phyloP scores from a whole-genome alignment of 2,888 invertebrate genomes.

The Drosophila prostipennis region DNA sequence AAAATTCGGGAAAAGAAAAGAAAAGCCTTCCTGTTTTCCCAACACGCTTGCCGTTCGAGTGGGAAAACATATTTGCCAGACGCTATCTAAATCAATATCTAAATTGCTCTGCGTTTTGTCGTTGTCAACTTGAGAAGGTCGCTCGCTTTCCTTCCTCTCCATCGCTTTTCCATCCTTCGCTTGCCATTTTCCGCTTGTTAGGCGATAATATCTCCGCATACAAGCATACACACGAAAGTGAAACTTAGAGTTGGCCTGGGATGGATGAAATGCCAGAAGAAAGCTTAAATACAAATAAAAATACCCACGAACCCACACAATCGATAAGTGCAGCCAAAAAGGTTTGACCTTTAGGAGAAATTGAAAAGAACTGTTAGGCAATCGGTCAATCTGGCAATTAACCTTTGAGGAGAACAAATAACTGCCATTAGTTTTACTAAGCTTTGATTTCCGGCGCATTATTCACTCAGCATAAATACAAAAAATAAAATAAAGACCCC shows the following conservation, averaged over 20 bases:
- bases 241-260: slow-evolving; percentile 18
- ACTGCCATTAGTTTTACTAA: not conserved
- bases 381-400: slow-evolving; percentile 23
- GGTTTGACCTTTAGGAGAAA: slow-evolving; percentile 22
- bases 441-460: not conserved
- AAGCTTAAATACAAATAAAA: slow-evolving; percentile 13
- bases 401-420: slow-evolving; percentile 6
- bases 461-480: slow-evolving; percentile 13
- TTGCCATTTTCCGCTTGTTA: slow-evolving; percentile 62
- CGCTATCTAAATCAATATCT: slow-evolving; percentile 70
- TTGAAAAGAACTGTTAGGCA: slow-evolving; percentile 11
- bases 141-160: not conserved
- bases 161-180: slow-evolving; percentile 26
- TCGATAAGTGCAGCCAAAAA: slow-evolving; percentile 6
- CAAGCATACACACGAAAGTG: not conserved
- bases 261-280: not conserved
- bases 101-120: slow-evolving; percentile 59
- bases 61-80: slow-evolving; percentile 41
- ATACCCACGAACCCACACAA: too few species aligned
- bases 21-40: not conserved
- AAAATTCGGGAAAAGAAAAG: not conserved
- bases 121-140: slow-evolving; percentile 34
- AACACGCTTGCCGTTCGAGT: slow-evolving; percentile 4
- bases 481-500: not conserved
- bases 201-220: slow-evolving; percentile 57